These are phyloP conservation scores for Bryconaethiops microstoma DNA, from an alignment of 2,797 vertebrate genomes.

Conservation along the genomic window DNA sequence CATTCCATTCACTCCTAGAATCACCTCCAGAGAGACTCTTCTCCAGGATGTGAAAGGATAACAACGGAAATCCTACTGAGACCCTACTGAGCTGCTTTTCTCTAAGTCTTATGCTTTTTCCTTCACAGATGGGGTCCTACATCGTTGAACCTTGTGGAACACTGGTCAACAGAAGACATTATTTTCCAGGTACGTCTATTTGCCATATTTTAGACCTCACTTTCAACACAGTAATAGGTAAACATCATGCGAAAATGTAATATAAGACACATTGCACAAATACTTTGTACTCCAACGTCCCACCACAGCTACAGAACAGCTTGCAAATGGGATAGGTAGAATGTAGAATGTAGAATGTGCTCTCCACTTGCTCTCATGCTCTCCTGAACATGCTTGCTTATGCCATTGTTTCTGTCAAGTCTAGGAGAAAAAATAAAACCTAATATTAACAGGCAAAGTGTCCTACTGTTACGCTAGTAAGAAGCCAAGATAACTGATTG, in stretches of 20 bases:
- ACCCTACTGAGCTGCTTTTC: neutral
- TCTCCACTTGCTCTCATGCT: too few species aligned
- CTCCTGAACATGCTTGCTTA: too few species aligned
- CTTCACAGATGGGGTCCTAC: constrained; percentile 30
- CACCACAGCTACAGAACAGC: too few species aligned
- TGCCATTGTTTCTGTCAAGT: too few species aligned
- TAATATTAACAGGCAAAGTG: too few species aligned
- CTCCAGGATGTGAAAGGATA: constrained; percentile 6
- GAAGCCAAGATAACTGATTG: neutral
- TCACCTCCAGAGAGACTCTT: constrained; percentile 28
- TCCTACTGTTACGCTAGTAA: neutral
- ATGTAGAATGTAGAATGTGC: too few species aligned
- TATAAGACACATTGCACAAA: neutral
- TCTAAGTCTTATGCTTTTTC: neutral
- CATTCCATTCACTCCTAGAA: constrained; percentile 9
- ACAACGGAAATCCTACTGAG: constrained; percentile 15
- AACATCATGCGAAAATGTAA: neutral
- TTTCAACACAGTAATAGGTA: neutral
- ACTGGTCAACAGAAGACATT: constrained; percentile 19
- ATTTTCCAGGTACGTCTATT: constrained; percentile 30
- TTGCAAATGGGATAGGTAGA: too few species aligned
- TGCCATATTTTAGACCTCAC: neutral
- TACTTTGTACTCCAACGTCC: neutral
- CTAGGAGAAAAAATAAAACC: too few species aligned
- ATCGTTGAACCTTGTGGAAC: constrained; percentile 27